Conservation (phyloP, 2,113 vertebrate genomes). For the Anguilla rostrata region DNA sequence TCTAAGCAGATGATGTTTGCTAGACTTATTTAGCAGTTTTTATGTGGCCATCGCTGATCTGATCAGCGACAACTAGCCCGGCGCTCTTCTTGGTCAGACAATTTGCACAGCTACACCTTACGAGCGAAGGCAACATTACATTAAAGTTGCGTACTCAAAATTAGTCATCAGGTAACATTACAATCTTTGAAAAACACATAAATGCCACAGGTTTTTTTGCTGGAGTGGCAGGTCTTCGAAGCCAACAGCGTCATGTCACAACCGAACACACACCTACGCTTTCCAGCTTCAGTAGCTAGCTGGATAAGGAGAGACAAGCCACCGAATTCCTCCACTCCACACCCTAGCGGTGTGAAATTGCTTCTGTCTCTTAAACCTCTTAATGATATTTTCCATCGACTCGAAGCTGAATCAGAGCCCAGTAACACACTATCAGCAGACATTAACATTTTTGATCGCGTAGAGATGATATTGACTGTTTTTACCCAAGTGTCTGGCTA, state of each 20-base stretch:
- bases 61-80: not conserved
- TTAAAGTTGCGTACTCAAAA: not conserved
- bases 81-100: not conserved
- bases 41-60: not conserved
- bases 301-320: not conserved
- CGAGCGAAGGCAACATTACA: not conserved
- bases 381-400: not conserved
- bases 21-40: not conserved
- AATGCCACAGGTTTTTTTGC: not conserved
- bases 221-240: not conserved
- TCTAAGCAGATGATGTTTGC: not conserved
- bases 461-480: not conserved
- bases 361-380: not conserved
- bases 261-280: not conserved
- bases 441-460: not conserved
- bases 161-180: too few species aligned
- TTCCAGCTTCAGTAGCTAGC: not conserved
- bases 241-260: not conserved
- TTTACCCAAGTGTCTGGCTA: not conserved
- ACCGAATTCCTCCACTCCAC: conserved; percentile 1
- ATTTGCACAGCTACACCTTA: not conserved
- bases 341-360: not conserved
- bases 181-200: not conserved
- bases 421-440: not conserved
- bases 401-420: not conserved